Base-by-base conservation (phyloP, 2,888 invertebrate species). In the Lysandra coridon region DNA sequence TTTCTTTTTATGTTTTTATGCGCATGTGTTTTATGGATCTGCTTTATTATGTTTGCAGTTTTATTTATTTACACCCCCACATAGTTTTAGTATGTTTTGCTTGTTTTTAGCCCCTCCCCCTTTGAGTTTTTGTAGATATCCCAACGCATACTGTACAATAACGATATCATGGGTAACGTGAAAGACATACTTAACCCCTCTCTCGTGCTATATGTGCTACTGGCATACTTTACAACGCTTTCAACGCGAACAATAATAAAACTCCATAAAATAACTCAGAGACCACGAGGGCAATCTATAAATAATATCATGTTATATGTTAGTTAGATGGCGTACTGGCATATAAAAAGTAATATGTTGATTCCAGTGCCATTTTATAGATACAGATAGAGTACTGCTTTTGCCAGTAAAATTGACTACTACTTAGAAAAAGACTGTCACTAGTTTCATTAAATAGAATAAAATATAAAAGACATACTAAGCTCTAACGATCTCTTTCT, bases 51-150 rank as follows among this genome's bases (percentile, higher is more conserved):
- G 6, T 76, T 17, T 17, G 53, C 33, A 57, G 30, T 75, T 75
- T 75, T 75, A 75, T 75, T 75, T 75, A 75, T 49, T 49, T 30
- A n/a, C 23, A 75, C 3, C 76, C 76, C 49, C 49, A 33, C 53
- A 76, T 30, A 44, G 44, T 44, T 44, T 73, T 23, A 74, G 44
- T 17, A 44, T 74, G 17, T 73, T 73, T 3, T 23, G 44, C 44
- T 74, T 44, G 74, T 74, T 74, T 74, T n/a, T 23, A 12, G 44
- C 3, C 40, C 40, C 44, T 74, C 4, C 44, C 40, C 44, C 10
- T n/a, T 40, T 23, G 5, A 10, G 44, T 23, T 30, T 23, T n/a
- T 74, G 37, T 73, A 44, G 74, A 74, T 4, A 12, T 44, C n/a
- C 74, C 40, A 74, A 73, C n/a, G 23, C 17, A 73, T 0, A 64